Percentiles rank a stretch among this genome's conserved stretches.
Conservation (phyloP, 2,113 vertebrate genomes). For the Azemiops feae region DNA sequence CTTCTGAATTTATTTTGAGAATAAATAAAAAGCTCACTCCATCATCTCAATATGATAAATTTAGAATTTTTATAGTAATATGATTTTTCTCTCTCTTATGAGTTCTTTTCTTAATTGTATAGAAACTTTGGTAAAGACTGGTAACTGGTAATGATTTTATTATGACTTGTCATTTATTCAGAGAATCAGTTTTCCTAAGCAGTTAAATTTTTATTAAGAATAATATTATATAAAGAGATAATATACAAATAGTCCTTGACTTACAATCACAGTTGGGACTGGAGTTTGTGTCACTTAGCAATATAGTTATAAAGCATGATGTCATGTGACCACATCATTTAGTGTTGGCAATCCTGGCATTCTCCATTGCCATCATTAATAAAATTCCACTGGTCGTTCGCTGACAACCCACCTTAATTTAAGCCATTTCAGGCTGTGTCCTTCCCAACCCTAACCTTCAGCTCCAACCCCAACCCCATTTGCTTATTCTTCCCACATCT, state of each 20-base stretch:
- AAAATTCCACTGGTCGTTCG: not conserved
- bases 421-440: not conserved
- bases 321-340: not conserved
- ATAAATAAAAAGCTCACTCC: not conserved
- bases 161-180: not conserved
- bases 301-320: not conserved
- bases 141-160: not conserved
- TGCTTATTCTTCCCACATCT: too few species aligned
- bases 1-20: not conserved
- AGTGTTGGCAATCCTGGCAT: not conserved
- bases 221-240: not conserved
- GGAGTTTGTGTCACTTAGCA: not conserved
- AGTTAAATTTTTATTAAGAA: not conserved
- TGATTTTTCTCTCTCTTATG: not conserved
- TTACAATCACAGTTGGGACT: not conserved
- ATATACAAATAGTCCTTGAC: not conserved
- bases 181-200: not conserved
- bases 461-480: too few species aligned
- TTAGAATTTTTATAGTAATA: not conserved
- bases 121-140: not conserved
- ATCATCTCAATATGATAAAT: not conserved
- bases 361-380: not conserved
- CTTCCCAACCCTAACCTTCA: too few species aligned
- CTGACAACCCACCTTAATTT: not conserved
- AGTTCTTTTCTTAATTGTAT: not conserved